A percentile compares a stretch with the other conserved stretches of the same genome.
Conservation (phyloP, 2,888 invertebrate genomes). For the Phalera bucephala region DNA sequence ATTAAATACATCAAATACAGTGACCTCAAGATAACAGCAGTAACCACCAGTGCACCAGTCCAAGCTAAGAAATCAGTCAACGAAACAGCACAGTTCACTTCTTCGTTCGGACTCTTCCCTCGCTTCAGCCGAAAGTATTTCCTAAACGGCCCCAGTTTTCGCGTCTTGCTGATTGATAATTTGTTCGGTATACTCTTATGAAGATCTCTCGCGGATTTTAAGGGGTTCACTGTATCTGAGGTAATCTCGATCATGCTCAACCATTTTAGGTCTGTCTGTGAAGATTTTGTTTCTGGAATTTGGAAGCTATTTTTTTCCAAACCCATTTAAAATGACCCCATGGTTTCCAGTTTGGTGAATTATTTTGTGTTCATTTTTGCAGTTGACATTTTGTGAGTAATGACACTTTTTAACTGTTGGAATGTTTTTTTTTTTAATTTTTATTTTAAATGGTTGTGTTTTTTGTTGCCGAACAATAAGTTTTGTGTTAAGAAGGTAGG, state of each 20-base stretch:
- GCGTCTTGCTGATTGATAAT: neutral
- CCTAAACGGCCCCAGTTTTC: constrained; percentile 1
- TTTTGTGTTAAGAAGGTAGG: too few species aligned
- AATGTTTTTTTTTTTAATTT: too few species aligned
- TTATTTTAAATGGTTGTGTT: too few species aligned
- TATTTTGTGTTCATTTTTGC: constrained; percentile 1
- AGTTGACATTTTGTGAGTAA: neutral
- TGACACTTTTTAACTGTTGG: too few species aligned
- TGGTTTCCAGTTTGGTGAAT: too few species aligned
- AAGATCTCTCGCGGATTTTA: neutral
- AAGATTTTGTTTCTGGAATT: neutral
- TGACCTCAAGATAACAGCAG: constrained; percentile 39
- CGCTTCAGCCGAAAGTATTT: constrained; percentile 3
- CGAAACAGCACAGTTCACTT: constrained; percentile 1
- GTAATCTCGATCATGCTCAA: neutral
- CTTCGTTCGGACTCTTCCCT: neutral
- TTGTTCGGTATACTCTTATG: neutral
- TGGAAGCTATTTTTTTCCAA: too few species aligned
- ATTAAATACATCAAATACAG: constrained; percentile 47
- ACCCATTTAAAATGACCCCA: too few species aligned
- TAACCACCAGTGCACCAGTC: constrained; percentile 40
- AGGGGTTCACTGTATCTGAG: neutral
- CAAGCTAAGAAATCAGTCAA: constrained; percentile 31
- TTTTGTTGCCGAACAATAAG: too few species aligned
- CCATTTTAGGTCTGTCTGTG: too few species aligned